These are phyloP conservation scores for Drosophila ercepeae DNA, from an alignment of 1,140 invertebrate species.

Conservation along the genomic window DNA sequence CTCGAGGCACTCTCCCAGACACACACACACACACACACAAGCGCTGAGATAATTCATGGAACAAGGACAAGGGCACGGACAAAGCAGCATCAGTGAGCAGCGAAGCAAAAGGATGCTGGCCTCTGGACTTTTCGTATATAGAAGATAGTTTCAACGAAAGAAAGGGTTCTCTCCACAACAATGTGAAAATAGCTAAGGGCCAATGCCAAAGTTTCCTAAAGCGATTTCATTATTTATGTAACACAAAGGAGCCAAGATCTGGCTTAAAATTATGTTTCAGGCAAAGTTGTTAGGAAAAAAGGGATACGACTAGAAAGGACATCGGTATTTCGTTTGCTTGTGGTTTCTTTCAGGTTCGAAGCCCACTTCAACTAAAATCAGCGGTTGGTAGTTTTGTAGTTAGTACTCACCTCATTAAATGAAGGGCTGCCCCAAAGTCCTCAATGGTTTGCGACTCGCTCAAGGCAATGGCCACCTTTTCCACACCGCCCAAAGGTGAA, in stretches of 20 bases:
- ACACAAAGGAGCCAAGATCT: constrained; percentile 23
- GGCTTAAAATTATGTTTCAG: constrained; percentile 49
- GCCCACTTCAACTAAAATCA: too few species aligned
- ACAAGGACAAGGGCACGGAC: constrained; percentile 36
- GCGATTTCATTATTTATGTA: constrained; percentile 70
- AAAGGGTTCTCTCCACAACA: constrained; percentile 26
- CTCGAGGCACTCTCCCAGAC: constrained; percentile 5
- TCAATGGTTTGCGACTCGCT: constrained; percentile 98
- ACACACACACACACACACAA: constrained; percentile 16
- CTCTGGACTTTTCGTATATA: constrained; percentile 4
- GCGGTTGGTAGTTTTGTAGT: background rate
- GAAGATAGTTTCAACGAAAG: constrained; percentile 14
- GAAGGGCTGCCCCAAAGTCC: constrained; percentile 83
- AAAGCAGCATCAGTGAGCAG: background rate
- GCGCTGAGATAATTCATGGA: constrained; percentile 36
- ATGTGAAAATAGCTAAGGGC: constrained; percentile 56
- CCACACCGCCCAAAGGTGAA: constrained; percentile 94
- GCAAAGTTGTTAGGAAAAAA: constrained; percentile 18
- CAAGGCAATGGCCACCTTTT: constrained; percentile 96
- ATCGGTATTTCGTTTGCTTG: too few species aligned
- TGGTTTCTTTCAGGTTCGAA: too few species aligned
- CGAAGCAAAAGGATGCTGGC: background rate
- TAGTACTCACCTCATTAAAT: constrained; percentile 80
- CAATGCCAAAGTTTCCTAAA: constrained; percentile 59
- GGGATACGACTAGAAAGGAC: background rate